Conservation (phyloP, 2,888 invertebrate species). For the Lomographa bimaculata region DNA sequence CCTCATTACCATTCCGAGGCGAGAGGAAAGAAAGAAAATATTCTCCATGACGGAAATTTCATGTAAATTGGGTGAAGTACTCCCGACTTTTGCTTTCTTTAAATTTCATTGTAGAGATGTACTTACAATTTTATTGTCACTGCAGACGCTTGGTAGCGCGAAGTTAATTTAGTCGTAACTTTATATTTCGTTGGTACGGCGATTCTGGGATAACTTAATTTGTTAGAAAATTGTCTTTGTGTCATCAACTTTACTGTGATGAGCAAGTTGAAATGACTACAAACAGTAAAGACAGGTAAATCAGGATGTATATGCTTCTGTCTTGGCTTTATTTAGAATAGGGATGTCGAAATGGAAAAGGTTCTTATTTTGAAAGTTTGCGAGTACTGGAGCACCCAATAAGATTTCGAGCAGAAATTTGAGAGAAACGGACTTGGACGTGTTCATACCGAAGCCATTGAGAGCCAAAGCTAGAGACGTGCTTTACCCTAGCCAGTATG, state of each 20-base stretch:
- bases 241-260: slow-evolving; percentile 2
- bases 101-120: slow-evolving; percentile 51
- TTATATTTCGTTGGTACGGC: slow-evolving; percentile 29
- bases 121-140: slow-evolving; percentile 52
- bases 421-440: too few species aligned
- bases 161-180: slow-evolving; percentile 46
- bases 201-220: slow-evolving; percentile 25
- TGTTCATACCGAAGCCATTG: too few species aligned
- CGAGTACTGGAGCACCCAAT: too few species aligned
- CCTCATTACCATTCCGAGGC: slow-evolving; percentile 74
- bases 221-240: slow-evolving; percentile 4
- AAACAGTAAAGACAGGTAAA: too few species aligned
- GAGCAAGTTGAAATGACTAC: background rate
- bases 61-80: slow-evolving; percentile 72
- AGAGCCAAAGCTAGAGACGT: too few species aligned
- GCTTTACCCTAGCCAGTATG: too few species aligned
- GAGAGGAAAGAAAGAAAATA: slow-evolving; percentile 61
- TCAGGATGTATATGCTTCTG: too few species aligned
- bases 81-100: slow-evolving; percentile 58
- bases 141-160: slow-evolving; percentile 42
- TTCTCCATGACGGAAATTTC: slow-evolving; percentile 69
- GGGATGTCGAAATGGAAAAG: too few species aligned
- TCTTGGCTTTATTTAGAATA: too few species aligned
- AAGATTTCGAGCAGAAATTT: too few species aligned
- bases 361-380: too few species aligned